phyloP scores from a whole-genome alignment of 1,140 invertebrate species.

The Ectropis grisescens region DNA sequence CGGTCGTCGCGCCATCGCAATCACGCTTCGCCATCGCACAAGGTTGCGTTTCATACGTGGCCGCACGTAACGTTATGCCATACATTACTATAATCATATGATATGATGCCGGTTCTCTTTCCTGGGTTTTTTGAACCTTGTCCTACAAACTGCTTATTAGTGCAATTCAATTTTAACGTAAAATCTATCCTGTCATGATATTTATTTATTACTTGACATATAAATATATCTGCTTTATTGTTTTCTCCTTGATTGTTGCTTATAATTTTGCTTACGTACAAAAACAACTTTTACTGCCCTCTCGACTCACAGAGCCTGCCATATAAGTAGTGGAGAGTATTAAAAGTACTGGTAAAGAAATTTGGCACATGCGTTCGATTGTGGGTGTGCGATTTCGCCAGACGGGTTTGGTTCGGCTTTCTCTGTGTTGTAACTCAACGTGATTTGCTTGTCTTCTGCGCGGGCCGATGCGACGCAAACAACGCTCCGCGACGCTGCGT shows the following conservation, averaged over 20 bases:
- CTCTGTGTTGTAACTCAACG: constrained; percentile 36
- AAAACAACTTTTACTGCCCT: constrained; percentile 46
- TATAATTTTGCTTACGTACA: constrained; percentile 10
- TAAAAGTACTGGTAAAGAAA: constrained; percentile 18
- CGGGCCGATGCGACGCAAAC: constrained; percentile 4
- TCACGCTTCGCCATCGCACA: constrained; percentile 40
- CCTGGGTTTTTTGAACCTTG: background rate
- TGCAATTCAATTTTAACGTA: background rate
- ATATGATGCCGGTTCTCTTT: background rate
- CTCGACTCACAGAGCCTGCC: constrained; percentile 26
- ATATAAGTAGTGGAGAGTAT: constrained; percentile 34
- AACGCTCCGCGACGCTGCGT: constrained; percentile 18
- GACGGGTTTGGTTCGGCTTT: constrained; percentile 40
- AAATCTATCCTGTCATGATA: too few species aligned
- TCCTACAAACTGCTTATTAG: background rate
- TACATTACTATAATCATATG: constrained; percentile 2
- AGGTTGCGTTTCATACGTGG: constrained; percentile 39
- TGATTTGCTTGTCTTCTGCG: background rate
- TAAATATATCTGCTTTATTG: background rate
- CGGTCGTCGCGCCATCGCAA: constrained; percentile 45
- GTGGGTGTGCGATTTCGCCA: constrained; percentile 66
- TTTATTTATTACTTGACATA: background rate
- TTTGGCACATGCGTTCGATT: constrained; percentile 52
- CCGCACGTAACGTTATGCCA: constrained; percentile 29
- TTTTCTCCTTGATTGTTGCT: background rate